Evolutionary conservation across 1,140 invertebrate genomes (phyloP), one percentile per base, ranked within the genome.

Genomic region (Diabrotica virgifera): DNA sequence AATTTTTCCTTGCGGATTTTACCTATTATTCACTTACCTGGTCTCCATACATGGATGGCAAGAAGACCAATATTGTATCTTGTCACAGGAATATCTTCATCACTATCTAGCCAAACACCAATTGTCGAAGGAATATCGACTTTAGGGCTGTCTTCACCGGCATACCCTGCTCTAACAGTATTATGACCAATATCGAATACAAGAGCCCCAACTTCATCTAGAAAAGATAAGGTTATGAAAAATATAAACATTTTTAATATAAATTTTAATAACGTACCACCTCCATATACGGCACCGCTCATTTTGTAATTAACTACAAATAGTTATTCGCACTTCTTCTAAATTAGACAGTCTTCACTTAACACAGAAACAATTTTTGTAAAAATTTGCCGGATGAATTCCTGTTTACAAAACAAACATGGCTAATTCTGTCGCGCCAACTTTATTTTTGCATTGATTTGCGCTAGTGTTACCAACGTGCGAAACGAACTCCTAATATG

Each of bases 71-170:
- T 84, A 6, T 84, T 83, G 72, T 88, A 88, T 13, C 79, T 68
- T 78, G 85, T 83, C n/a, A 66, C 61, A 66, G 80, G 72, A 7
- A 77, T 72, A 57, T 80, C 74, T 69, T 84, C 83, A 9, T 78
- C 79, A 73, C 89, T 86, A 68, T 89, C 87, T 3, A 80, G 65
- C 73, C 79, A 78, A n/a, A 89, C 81, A 11, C 90, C 91, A 52
- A 92, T 85, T 51, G 87, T 84, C 24, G 89, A 86, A 6, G 92
- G 91, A 63, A 94, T 90, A 78, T 94, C 92, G 65, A 89, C 89
- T 83, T 90, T 90, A n/a, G 93, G 92, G 7, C 88, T 88, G 76
- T 95, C 93, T 81, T 95, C 93, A 63, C 93, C 92, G 13, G 92
- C 92, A 85, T 92, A 95, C 24, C 93, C 93, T 14, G 90, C 91